Percentiles rank a stretch among this genome's conserved stretches.
These are phyloP conservation scores for Cebus imitator DNA, from an alignment of 2,113 vertebrate species.

Conservation along the genomic window DNA sequence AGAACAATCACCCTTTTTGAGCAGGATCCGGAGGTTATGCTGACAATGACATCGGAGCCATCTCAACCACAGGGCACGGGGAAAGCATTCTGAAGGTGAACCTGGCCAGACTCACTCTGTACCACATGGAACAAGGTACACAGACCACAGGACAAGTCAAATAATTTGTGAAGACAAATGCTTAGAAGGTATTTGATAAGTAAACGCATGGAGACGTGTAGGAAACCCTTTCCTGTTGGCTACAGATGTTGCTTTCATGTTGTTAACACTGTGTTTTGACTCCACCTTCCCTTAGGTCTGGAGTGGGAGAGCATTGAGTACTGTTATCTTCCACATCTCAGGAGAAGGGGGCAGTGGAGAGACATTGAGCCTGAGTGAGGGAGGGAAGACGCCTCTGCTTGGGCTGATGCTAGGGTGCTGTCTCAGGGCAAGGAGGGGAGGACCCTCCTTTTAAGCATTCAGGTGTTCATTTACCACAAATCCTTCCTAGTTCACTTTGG, in stretches of 20 bases:
- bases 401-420: too few relatives aligned
- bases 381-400: neutral
- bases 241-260: neutral
- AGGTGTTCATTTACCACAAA: neutral
- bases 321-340: neutral
- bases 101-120: conserved; percentile 91
- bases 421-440: neutral
- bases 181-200: rapidly evolving
- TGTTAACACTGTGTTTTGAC: neutral
- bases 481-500: neutral
- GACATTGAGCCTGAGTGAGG: neutral
- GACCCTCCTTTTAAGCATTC: neutral
- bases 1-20: neutral
- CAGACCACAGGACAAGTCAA: rapidly evolving
- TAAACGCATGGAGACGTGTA: rapidly evolving
- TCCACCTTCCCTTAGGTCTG: neutral
- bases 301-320: neutral
- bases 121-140: conserved; percentile 96
- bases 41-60: conserved; percentile 92
- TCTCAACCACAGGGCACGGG: conserved; percentile 94
- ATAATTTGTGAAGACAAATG: rapidly evolving
- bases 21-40: conserved; percentile 95
- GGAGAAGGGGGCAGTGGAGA: neutral
- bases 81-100: conserved; percentile 97
- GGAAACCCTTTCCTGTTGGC: neutral